Base-by-base conservation (phyloP, 1,140 invertebrate genomes). In the Caenorhabditis latens region DNA sequence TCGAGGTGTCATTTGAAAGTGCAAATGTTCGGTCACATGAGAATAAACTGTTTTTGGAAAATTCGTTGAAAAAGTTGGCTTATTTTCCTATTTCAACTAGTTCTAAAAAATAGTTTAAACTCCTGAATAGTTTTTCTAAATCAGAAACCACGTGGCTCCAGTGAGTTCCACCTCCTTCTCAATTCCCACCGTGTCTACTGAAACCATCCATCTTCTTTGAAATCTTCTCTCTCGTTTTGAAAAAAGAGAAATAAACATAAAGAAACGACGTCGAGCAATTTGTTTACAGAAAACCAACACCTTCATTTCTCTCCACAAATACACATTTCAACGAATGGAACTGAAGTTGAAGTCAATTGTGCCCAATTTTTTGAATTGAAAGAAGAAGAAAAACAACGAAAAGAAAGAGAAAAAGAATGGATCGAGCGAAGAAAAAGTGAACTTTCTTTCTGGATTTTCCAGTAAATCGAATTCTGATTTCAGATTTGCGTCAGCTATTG, bases 401-500 rank as follows among this genome's bases (percentile, higher is more conserved):
- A n/a, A 6, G 11, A 57, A 55, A 32, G 7, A 55, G 16, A 13
- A 32, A 83, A 6, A 43, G 13, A 40, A 57, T 84, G 82, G 82
- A 58, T 58, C 53, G 82, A 84, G 82, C 53, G 16, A 84, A 84
- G 53, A 84, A 61, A 43, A 57, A 84, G 82, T 84, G 21, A n/a
- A 8, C 7, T 32, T 32, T 46, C 21, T 46, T 14, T 14, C 42
- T 55, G 5, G n/a, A 46, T 1, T 8, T 53, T 53, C 1, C 9
- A 79, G 50, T 3, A 50, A 43, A 50, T 65, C 16, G 8, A 16
- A 11, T 13, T 19, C 43, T 5, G 40, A 9, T 42, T 84, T 84
- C 58, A 90, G 90, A 86, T 63, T 91, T 19, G 90, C 90, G 4
- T 91, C 89, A 8, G 90, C 90, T 19, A 83, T 91, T 61, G 90